Evolutionary conservation across 2,888 invertebrate genomes (phyloP).

Genomic region (Ormyrus thymus): DNA sequence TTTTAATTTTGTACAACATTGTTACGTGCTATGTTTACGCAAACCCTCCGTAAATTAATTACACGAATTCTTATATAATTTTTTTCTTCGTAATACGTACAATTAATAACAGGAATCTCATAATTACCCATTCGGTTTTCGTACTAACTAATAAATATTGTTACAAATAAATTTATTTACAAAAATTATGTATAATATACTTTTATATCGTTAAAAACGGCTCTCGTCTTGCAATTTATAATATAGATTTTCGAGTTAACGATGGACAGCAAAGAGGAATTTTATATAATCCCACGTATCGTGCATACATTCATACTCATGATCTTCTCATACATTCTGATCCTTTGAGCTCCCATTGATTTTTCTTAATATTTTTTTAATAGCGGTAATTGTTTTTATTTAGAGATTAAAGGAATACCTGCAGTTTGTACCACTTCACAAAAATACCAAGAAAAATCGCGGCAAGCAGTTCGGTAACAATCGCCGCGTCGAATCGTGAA

Average conservation of each 20-base stretch:
- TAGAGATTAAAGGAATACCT: too few species aligned
- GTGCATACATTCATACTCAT: not conserved
- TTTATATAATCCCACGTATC: slow-evolving; percentile 3
- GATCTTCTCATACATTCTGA: not conserved
- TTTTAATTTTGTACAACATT: slow-evolving; percentile 21
- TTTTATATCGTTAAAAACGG: slow-evolving; percentile 23
- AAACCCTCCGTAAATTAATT: slow-evolving; percentile 21
- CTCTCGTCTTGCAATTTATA: slow-evolving; percentile 7
- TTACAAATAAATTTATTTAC: slow-evolving; percentile 50
- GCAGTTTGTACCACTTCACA: too few species aligned
- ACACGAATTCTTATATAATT: slow-evolving; percentile 8
- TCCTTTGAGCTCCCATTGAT: not conserved
- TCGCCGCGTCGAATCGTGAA: not conserved
- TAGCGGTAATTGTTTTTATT: slow-evolving; percentile 1
- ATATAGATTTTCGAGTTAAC: slow-evolving; percentile 33
- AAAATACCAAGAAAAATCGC: too few species aligned
- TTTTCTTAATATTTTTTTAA: too few species aligned
- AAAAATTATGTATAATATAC: slow-evolving; percentile 38
- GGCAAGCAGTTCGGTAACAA: not conserved
- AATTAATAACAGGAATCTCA: slow-evolving; percentile 33
- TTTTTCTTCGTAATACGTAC: not conserved
- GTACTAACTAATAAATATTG: slow-evolving; percentile 24
- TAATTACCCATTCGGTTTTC: slow-evolving; percentile 24
- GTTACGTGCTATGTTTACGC: slow-evolving; percentile 30
- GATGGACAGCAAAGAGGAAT: slow-evolving; percentile 48